A percentile compares a stretch with the other conserved stretches of the same genome.
phyloP scores from a whole-genome alignment of 2,113 vertebrate genomes.

The Saccopteryx leptura region DNA sequence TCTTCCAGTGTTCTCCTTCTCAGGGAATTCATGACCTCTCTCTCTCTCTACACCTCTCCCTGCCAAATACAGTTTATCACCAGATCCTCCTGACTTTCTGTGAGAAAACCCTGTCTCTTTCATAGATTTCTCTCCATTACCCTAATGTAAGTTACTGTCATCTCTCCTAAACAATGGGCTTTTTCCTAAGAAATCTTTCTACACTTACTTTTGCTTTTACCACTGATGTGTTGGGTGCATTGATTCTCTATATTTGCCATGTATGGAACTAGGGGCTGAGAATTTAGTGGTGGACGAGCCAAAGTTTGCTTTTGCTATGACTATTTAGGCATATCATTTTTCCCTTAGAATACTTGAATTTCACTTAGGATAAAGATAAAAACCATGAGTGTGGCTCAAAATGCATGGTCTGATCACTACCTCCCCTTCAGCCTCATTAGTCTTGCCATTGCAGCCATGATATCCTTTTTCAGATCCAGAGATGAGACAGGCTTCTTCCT shows the following conservation, averaged over 20 bases:
- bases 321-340: not conserved
- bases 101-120: not conserved
- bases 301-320: not conserved
- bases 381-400: not conserved
- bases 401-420: not conserved
- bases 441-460: not conserved
- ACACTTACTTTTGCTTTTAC: not conserved
- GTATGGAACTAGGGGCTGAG: not conserved
- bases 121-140: not conserved
- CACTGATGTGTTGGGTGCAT: not conserved
- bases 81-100: not conserved
- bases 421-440: not conserved
- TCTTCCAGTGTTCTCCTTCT: not conserved
- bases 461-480: not conserved
- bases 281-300: not conserved
- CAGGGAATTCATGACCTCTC: not conserved
- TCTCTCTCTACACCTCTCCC: not conserved
- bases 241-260: not conserved
- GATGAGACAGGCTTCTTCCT: not conserved
- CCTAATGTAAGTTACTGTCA: not conserved
- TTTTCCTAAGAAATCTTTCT: not conserved
- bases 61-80: not conserved
- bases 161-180: not conserved
- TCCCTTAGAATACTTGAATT: constrained; percentile 5
- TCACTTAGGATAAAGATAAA: not conserved